Base-by-base conservation (phyloP, 2,113 vertebrate genomes). In the Nyctereutes procyonoides region DNA sequence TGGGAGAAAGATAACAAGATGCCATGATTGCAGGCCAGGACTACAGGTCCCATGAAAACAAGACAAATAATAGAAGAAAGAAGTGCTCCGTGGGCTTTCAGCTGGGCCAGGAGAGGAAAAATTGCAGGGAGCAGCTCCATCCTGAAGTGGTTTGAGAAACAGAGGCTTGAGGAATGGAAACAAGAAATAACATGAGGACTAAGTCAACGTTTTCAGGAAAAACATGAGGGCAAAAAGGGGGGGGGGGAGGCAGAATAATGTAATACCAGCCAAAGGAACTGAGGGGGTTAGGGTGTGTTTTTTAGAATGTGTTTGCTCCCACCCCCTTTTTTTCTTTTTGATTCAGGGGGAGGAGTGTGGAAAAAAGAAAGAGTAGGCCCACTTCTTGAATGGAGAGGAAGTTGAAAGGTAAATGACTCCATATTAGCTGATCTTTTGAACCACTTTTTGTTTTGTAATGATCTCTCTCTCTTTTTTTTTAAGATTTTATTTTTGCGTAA, bases 181-280 rank as follows among this genome's bases (percentile, higher is more conserved):
- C 6, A 53, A 90, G 63, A 69, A 76, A 32, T 56, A 43, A 55
- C 9, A 43, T 24, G 5, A 67, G 76, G 19, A 55, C 20, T 14
- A 43, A 62, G 56, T 85, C 86, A 69, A 71, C 8, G n/a, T 92
- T 91, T 97, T 96, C 86, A 92, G 95, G 96, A 93, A 95, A 97
- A 93, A 93, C 88, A 76, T 1, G 43, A 93, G 69, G 90, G 69
- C 0, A 38, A 20, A 28, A 7, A n/a, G 32, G 26, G 55, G 55
- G 43, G 43, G 43, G 1, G 43, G 43, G 43, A 6, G 71, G 35
- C 51, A 53, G 67, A 28, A 43, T 81, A 86, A 88, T 94, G 91
- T 96, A 67, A 93, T 38, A 88, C 43, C 88, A 92, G 73, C 73
- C 88, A 15, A 20, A 90, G 84, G 60, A 88, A 26, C 93, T 16